Conservation (phyloP, 2,113 vertebrate genomes). For the Limanda limanda region DNA sequence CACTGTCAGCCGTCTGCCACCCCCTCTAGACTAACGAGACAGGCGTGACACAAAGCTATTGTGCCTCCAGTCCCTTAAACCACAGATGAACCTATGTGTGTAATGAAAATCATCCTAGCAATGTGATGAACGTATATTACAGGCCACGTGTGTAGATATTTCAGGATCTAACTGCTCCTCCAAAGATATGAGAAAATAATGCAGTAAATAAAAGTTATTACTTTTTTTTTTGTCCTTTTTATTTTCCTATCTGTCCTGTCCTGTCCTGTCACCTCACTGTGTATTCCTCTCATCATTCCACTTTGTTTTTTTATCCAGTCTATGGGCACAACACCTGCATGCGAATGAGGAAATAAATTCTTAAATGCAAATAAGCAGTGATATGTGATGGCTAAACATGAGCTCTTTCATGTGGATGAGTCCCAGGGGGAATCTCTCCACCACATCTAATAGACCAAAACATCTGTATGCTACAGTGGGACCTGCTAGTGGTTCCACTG, state of each 20-base stretch:
- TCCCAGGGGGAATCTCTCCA: slow-evolving; percentile 38
- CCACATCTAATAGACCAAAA: slow-evolving; percentile 47
- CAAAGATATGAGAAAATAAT: background rate
- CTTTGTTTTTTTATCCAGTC: slow-evolving; percentile 4
- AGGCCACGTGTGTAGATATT: too few species aligned
- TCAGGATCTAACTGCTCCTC: background rate
- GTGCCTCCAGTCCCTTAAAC: too few species aligned
- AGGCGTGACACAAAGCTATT: background rate
- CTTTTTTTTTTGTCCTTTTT: background rate
- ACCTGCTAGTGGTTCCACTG: slow-evolving; percentile 43
- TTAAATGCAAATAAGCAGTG: slow-evolving; percentile 29
- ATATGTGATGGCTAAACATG: slow-evolving; percentile 30
- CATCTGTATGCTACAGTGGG: slow-evolving; percentile 46
- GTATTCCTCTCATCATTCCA: slow-evolving; percentile 6
- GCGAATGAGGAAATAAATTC: slow-evolving; percentile 26
- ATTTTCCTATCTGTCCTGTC: background rate
- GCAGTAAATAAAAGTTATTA: slow-evolving; percentile 3
- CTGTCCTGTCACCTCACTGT: background rate
- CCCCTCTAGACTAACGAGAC: slow-evolving; percentile 31
- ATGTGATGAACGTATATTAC: background rate
- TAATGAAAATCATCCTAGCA: slow-evolving; percentile 3
- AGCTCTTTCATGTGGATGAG: slow-evolving; percentile 33
- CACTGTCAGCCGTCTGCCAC: slow-evolving; percentile 32
- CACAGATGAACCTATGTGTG: slow-evolving; percentile 1
- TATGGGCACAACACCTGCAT: slow-evolving; percentile 1